Conservation (phyloP, 37 sponge, comb jelly and placozoan genomes). For the Mnemiopsis leidyi region DNA sequence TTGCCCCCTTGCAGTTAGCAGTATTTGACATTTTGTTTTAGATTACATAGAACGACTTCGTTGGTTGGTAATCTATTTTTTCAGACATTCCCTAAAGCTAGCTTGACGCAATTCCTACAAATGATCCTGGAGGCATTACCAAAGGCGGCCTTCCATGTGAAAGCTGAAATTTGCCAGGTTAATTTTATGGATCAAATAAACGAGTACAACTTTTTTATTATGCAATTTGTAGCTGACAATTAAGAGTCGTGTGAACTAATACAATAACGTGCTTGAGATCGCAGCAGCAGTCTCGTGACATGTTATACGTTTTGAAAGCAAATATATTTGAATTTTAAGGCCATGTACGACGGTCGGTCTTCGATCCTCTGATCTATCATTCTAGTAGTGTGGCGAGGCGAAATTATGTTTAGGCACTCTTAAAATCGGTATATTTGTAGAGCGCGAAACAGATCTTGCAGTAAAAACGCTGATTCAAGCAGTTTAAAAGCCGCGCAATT, state of each 20-base stretch:
- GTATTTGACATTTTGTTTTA: too few relatives aligned
- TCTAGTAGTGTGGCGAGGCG: too few relatives aligned
- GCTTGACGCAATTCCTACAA: background rate
- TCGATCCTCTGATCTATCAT: too few relatives aligned
- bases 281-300: background rate
- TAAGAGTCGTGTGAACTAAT: background rate
- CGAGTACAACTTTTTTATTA: background rate
- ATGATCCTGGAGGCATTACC: slow-evolving; percentile 42
- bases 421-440: background rate
- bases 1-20: too few relatives aligned
- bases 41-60: too few relatives aligned
- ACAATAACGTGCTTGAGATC: background rate
- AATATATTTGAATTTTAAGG: background rate
- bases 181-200: too few relatives aligned
- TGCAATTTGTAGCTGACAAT: background rate
- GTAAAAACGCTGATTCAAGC: background rate
- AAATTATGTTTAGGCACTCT: too few relatives aligned
- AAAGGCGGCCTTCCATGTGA: slow-evolving; percentile 60
- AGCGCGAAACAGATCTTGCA: background rate
- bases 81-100: slow-evolving; percentile 55
- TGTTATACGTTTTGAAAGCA: background rate
- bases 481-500: background rate
- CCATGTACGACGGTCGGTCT: background rate
- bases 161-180: slow-evolving; percentile 66
- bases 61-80: background rate